Evolutionary conservation across 2,113 vertebrate species (phyloP), one percentile per base, ranked within the genome.

Genomic region (Calidris pygmaea): DNA sequence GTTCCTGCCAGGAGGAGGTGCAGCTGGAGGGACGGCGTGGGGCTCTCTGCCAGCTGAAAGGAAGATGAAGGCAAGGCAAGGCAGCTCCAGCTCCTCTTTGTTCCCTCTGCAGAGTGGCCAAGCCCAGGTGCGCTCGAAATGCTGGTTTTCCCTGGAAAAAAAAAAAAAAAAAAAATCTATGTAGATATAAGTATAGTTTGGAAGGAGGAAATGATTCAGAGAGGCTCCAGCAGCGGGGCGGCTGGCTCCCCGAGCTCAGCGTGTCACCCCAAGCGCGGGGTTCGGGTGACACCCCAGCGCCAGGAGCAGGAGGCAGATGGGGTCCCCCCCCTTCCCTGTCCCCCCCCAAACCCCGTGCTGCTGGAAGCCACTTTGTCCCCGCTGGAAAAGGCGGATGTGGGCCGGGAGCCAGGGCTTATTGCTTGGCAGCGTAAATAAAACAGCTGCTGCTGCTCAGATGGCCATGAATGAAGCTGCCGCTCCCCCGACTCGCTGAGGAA

Each of bases 351-450:
- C 47, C 9, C 79, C 3, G 0, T 2, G 82, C 9, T 34, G 82
- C 92, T 32, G 45, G 73, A 13, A 73, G 70, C 66, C 21, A 35
- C 89, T 75, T 62, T 47, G 55, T 39, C n/a, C 85, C 83, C 6
- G 20, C 50, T 19, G 95, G 20, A 2, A 24, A 39, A 68, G 77
- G 60, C 17, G 87, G 90, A 59, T 23, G 82, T 84, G 92, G 93
- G 95, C 90, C 0, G 23, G 71, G 74, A 91, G 87, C 95, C 85
- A 87, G 24, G 37, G 2, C 4, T 58, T 6, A 80, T 55, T 92
- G 92, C 96, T 71, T 55, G 92, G 96, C 95, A 96, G 87, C 82
- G 1, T 3, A 55, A 92, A 85, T 45, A 76, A 74, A 93, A n/a
- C 95, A 83, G 47, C 21, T 47, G 95, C 95, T 87, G 95, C 93